These are phyloP conservation scores for Tyrannus savana DNA, from an alignment of 2,113 vertebrate genomes.

Conservation along the genomic window DNA sequence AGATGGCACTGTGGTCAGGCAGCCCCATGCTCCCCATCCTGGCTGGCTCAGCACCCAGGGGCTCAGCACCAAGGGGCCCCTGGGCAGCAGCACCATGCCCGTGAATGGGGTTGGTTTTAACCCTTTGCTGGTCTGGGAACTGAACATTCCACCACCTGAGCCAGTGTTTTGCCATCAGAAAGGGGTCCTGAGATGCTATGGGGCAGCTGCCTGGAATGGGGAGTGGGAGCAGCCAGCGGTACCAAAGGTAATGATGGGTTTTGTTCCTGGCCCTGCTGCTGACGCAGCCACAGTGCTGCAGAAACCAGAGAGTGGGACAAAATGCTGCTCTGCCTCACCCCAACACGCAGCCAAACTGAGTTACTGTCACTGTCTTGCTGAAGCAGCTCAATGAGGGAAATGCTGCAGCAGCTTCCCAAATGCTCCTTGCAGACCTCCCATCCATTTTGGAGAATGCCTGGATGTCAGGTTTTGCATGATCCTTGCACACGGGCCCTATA, in stretches of 20 bases:
- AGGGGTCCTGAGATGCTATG: not conserved
- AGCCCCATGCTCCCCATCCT: not conserved
- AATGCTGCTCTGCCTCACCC: not conserved
- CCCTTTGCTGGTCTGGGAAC: not conserved
- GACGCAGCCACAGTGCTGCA: accelerated
- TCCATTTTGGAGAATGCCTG: not conserved
- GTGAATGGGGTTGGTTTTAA: not conserved
- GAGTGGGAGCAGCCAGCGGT: not conserved
- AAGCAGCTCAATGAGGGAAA: accelerated
- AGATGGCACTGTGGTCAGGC: not conserved
- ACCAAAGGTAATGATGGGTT: not conserved
- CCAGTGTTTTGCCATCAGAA: not conserved
- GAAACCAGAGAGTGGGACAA: accelerated
- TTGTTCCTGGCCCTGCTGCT: not conserved
- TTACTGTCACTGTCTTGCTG: not conserved
- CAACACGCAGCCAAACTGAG: accelerated
- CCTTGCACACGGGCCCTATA: accelerated
- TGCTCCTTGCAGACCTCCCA: not conserved
- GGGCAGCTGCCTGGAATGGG: not conserved
- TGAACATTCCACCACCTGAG: not conserved
- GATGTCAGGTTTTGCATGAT: not conserved
- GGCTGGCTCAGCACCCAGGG: not conserved
- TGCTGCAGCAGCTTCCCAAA: not conserved
- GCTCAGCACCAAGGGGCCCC: not conserved
- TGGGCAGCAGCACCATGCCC: not conserved